Percentiles rank a stretch among this genome's conserved stretches.
Evolutionary conservation across 2,888 invertebrate species (phyloP).

Genomic region (Polylopha cassiicola): DNA sequence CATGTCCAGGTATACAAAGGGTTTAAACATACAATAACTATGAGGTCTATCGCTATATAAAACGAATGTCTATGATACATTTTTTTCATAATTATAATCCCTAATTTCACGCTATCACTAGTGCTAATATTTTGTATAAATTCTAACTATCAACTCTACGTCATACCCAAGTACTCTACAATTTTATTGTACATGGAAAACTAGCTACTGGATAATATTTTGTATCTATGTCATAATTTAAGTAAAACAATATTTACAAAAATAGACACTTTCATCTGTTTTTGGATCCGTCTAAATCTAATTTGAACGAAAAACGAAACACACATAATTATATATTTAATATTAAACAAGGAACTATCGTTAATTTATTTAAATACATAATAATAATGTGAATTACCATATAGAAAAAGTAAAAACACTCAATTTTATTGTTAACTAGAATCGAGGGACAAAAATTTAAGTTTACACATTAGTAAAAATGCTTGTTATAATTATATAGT

Average conservation of each 20-base stretch:
- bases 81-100: slow-evolving; percentile 43
- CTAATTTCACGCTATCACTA: slow-evolving; percentile 65
- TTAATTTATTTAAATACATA: slow-evolving; percentile 25
- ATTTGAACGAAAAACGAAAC: slow-evolving; percentile 29
- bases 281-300: slow-evolving; percentile 55
- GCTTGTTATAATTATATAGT: no score
- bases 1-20: slow-evolving; percentile 23
- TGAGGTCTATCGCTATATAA: slow-evolving; percentile 28
- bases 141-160: slow-evolving; percentile 67
- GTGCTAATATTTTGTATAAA: slow-evolving; percentile 71
- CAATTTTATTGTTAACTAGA: slow-evolving; percentile 7
- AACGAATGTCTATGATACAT: slow-evolving; percentile 64
- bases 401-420: slow-evolving; percentile 21
- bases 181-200: slow-evolving; percentile 75
- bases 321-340: slow-evolving; percentile 27
- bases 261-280: slow-evolving; percentile 68
- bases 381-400: no score
- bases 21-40: slow-evolving; percentile 28
- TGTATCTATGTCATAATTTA: slow-evolving; percentile 72
- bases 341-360: slow-evolving; percentile 35
- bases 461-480: no score
- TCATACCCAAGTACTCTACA: slow-evolving; percentile 68
- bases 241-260: slow-evolving; percentile 74
- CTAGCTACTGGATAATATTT: slow-evolving; percentile 70
- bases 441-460: no score